Conservation (phyloP, 2,888 invertebrate species). For the Pteria penguin region DNA sequence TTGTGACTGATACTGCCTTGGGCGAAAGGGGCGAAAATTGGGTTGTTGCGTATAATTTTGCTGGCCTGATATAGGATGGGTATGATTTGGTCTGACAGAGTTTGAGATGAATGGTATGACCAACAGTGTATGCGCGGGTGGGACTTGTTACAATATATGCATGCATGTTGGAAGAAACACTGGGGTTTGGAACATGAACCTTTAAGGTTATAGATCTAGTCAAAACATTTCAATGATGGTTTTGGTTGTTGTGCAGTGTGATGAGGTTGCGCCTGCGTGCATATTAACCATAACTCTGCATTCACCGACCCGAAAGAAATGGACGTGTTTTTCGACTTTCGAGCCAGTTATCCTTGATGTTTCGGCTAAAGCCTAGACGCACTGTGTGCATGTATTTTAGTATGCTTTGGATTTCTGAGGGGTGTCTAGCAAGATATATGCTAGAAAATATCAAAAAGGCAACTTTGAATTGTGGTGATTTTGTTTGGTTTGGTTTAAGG, state of each 20-base stretch:
- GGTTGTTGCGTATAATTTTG: too few relatives aligned
- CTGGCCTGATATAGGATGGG: too few relatives aligned
- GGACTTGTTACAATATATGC: background rate
- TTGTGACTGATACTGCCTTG: too few relatives aligned
- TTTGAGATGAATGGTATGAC: too few relatives aligned
- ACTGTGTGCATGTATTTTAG: background rate
- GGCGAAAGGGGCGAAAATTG: too few relatives aligned
- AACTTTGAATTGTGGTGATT: background rate
- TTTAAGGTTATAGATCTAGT: background rate
- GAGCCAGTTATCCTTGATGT: background rate
- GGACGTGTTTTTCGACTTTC: background rate
- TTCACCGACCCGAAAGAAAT: background rate
- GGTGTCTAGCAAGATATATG: background rate
- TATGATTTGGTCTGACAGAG: too few relatives aligned
- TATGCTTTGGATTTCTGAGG: background rate
- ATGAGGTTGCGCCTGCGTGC: background rate
- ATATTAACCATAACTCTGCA: background rate
- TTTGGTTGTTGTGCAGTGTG: background rate
- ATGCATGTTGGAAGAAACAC: too few relatives aligned
- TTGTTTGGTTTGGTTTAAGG: conserved; percentile 7
- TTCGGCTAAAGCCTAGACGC: background rate
- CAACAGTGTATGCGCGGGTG: background rate
- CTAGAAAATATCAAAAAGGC: too few relatives aligned
- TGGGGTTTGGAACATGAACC: too few relatives aligned
- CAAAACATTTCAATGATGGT: background rate